phyloP scores from a whole-genome alignment of 2,888 invertebrate genomes.

The Drosophila percnosoma region DNA sequence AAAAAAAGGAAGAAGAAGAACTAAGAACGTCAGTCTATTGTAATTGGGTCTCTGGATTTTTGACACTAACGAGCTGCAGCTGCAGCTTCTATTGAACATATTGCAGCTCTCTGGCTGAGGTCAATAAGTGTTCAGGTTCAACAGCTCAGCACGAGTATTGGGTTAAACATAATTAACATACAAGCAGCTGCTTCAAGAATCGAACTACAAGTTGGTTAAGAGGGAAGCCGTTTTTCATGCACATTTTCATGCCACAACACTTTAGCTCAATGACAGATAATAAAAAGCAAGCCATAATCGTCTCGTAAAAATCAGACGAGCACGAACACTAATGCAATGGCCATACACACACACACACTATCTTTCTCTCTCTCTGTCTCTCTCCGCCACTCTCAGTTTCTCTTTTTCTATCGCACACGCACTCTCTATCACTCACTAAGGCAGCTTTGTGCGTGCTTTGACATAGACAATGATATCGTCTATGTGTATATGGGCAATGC shows the following conservation, averaged over 20 bases:
- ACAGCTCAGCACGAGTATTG: background rate
- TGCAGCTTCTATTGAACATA: slow-evolving; percentile 35
- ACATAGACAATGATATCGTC: slow-evolving; percentile 58
- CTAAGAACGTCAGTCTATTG: slow-evolving; percentile 33
- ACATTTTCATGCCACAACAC: slow-evolving; percentile 65
- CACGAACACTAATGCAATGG: slow-evolving; percentile 67
- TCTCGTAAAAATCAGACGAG: slow-evolving; percentile 80
- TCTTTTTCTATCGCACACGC: slow-evolving; percentile 1
- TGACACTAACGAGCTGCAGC: slow-evolving; percentile 35
- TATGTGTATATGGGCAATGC: slow-evolving; percentile 20
- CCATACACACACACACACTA: slow-evolving; percentile 1
- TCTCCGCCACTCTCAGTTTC: background rate
- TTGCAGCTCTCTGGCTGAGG: slow-evolving; percentile 12
- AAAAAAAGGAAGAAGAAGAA: background rate
- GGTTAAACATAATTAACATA: slow-evolving; percentile 45
- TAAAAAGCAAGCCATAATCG: slow-evolving; percentile 79
- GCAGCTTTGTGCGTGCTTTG: slow-evolving; percentile 51
- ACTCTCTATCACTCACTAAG: slow-evolving; percentile 8
- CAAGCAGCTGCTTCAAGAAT: background rate
- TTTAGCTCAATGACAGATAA: slow-evolving; percentile 77
- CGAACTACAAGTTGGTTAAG: slow-evolving; percentile 10
- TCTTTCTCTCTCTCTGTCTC: background rate
- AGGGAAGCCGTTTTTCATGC: slow-evolving; percentile 18
- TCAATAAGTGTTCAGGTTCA: slow-evolving; percentile 13
- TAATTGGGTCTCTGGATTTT: slow-evolving; percentile 43